phyloP scores from a whole-genome alignment of 2,797 vertebrate species.

The Heterohyrax brucei region DNA sequence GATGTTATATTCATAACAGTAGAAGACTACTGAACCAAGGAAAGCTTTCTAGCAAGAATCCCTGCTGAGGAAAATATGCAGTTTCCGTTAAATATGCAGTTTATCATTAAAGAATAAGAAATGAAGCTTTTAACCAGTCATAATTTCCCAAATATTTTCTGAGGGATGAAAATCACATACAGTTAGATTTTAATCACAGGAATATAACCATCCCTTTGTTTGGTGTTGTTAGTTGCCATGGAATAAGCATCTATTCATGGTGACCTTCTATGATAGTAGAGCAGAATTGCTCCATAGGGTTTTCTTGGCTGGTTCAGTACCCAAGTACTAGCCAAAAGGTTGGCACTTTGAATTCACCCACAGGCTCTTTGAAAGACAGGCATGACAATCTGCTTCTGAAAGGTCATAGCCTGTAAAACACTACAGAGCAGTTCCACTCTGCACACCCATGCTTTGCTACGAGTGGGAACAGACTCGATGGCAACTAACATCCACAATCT shows the following conservation, averaged over 20 bases:
- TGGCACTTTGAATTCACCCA: too few species aligned
- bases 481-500: neutral
- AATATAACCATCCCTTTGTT: neutral
- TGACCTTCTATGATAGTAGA: too few species aligned
- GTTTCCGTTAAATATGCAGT: constrained; percentile 38
- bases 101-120: constrained; percentile 74
- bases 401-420: too few species aligned
- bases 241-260: too few species aligned
- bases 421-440: too few species aligned
- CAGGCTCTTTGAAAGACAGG: too few species aligned
- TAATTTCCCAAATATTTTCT: constrained; percentile 63
- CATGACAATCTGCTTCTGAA: too few species aligned
- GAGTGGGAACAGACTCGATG: neutral
- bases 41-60: constrained; percentile 69
- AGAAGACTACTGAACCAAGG: constrained; percentile 67
- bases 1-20: constrained; percentile 77
- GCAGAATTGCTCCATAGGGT: too few species aligned
- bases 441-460: neutral
- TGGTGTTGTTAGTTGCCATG: too few species aligned
- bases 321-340: too few species aligned
- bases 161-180: constrained; percentile 44
- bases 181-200: constrained; percentile 36
- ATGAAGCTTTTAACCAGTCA: constrained; percentile 64
- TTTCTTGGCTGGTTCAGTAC: too few species aligned
- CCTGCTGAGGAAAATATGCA: constrained; percentile 60